phyloP scores from a whole-genome alignment of 2,888 invertebrate species.

The Chrysolina americana region DNA sequence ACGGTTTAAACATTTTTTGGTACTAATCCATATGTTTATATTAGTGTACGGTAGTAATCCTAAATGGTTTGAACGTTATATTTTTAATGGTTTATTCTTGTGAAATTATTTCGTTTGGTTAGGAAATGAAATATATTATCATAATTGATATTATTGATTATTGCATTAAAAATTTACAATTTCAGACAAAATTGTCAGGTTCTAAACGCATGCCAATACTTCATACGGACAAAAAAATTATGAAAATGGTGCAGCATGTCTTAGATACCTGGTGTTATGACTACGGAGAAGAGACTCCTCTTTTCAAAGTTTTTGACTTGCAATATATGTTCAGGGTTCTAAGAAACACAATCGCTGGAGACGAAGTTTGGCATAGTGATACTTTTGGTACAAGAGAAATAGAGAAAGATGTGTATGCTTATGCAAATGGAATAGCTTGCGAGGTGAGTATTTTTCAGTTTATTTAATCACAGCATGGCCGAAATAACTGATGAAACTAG shows the following conservation, averaged over 20 bases:
- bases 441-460: slow-evolving; percentile 56
- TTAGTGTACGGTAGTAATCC: too few relatives aligned
- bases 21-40: too few relatives aligned
- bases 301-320: slow-evolving; percentile 63
- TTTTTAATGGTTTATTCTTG: too few relatives aligned
- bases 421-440: slow-evolving; percentile 64
- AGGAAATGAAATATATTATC: too few relatives aligned
- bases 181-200: slow-evolving; percentile 41
- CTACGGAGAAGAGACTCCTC: slow-evolving; percentile 38
- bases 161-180: background rate
- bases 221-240: slow-evolving; percentile 54
- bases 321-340: slow-evolving; percentile 63
- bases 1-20: too few relatives aligned
- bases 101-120: too few relatives aligned
- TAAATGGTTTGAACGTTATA: too few relatives aligned
- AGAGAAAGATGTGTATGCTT: slow-evolving; percentile 66
- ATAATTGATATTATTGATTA: background rate
- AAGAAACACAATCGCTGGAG: slow-evolving; percentile 56
- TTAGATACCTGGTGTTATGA: slow-evolving; percentile 62
- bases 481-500: too few relatives aligned
- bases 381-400: slow-evolving; percentile 63
- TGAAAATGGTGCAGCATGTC: slow-evolving; percentile 60
- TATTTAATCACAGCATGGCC: background rate
- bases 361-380: slow-evolving; percentile 52
- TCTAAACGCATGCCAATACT: slow-evolving; percentile 51